Conservation (phyloP, 2,113 vertebrate genomes). For the Coregonus clupeaformis region DNA sequence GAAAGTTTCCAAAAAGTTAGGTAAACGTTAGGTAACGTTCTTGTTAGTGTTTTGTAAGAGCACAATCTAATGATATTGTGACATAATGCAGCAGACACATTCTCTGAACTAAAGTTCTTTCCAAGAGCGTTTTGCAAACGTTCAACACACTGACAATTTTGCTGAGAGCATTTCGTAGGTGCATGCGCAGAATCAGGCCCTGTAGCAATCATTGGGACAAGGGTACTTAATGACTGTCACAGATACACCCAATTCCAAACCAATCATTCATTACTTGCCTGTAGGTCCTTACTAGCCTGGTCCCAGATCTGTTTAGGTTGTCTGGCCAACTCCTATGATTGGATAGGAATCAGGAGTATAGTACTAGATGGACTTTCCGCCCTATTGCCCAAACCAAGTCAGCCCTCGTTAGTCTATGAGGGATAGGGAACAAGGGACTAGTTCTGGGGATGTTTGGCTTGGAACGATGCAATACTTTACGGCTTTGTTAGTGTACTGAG, state of each 20-base stretch:
- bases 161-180: not conserved
- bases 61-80: too few species aligned
- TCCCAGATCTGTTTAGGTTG: too few species aligned
- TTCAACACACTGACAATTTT: too few species aligned
- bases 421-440: too few species aligned
- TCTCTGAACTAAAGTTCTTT: not conserved
- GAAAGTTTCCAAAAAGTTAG: not conserved
- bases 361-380: too few species aligned
- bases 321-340: not conserved
- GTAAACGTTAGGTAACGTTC: not conserved
- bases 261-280: not conserved
- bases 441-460: not conserved
- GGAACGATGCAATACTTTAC: not conserved
- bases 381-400: too few species aligned
- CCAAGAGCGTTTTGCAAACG: not conserved
- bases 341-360: not conserved
- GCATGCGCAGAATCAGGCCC: not conserved
- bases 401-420: too few species aligned
- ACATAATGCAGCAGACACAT: not conserved
- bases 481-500: not conserved
- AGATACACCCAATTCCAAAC: not conserved
- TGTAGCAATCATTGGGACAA: not conserved
- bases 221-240: not conserved
- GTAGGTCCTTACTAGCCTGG: too few species aligned
- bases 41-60: too few species aligned